Evolutionary conservation across 1,140 invertebrate species (phyloP), one percentile per base, ranked within the genome.

Genomic region (Radopholus similis): DNA sequence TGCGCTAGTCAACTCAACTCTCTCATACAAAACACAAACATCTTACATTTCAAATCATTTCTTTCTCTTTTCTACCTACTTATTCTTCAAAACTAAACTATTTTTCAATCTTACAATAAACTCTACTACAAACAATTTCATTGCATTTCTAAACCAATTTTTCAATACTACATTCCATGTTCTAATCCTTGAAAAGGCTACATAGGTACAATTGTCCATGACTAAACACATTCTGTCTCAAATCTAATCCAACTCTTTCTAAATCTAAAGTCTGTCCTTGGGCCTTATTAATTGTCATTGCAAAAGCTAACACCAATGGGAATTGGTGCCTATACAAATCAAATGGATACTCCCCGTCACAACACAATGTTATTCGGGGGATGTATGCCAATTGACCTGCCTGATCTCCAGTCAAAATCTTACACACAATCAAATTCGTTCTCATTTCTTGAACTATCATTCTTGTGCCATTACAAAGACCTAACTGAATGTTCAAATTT

Each of bases 211-310:
- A 73, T 76, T 85, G 81, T 18, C 83, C 83, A 77, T 84, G 82
- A 15, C 78, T 82, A 70, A 86, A 85, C 69, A 80, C 82, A 66
- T 72, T 40, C 54, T 72, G 74, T 76, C 78, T 72, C 21, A 86
- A 44, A 77, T 83, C 70, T 63, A 86, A 59, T 71, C 70, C 83
- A 70, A 76, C 69, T 67, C 69, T 57, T 71, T 77, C 47, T 2
- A n/a, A n/a, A n/a, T n/a, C n/a, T n/a, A 84, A 54, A 9, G 83
- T 74, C 76, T 87, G 85, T 15, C 86, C 85, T 79, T 88, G 86
- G 6, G 85, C 70, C 78, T 87, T 87, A 74, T 87, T 87, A 15
- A 88, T 86, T 0, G 86, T 84, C 79, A 87, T 86, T 26, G 85
- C 83, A 78, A 87, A 87, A 3, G 80, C 77, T 8, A 85, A 58